Base-by-base conservation (phyloP, 2,113 vertebrate genomes). In the Platanista minor region DNA sequence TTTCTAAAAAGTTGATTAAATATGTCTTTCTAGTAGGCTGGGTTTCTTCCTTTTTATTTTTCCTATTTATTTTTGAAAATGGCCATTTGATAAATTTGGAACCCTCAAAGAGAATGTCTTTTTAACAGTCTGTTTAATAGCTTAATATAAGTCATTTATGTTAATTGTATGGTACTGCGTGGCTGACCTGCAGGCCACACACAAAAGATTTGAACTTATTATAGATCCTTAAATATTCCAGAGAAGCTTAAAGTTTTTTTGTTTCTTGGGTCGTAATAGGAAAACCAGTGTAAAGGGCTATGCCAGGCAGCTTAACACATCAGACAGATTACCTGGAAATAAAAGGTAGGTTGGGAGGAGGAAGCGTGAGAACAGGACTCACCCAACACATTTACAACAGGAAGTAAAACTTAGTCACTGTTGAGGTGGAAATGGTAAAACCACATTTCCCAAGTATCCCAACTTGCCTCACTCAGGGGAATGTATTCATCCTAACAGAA, bases 21-120 rank as follows among this genome's bases (percentile, higher is more conserved):
- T 57, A 14, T 61, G 1, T 49, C 15, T 66, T 83, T 83, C 72
- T 5, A 6, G 72, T 17, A 59, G 21, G 2, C 54, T 82, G 33
- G 11, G 8, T 82, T 95, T 97, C n/a, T 67, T 80, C 33, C n/a
- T 80, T 17, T 52, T 94, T 90, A 67, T n/a, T n/a, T n/a, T n/a
- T n/a, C n/a, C n/a, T n/a, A n/a, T n/a, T n/a, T 75, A 17, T 43
- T 93, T 97, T 96, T 90, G 3, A n/a, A 84, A 94, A 82, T 71
- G 41, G 15, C 54, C 33, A 43, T 67, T 90, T 89, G 72, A 31
- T 95, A 87, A 75, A 14, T 82, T 80, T n/a, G 43, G 33, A 43
- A 6, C 36, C 13, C 52, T 90, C 12, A 71, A 11, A 36, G 54
- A 81, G n/a, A 12, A 31, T 29, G 4, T 59, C 41, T 67, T 90